phyloP scores from a whole-genome alignment of 23 tunicate species.

The Corella eumyota region DNA sequence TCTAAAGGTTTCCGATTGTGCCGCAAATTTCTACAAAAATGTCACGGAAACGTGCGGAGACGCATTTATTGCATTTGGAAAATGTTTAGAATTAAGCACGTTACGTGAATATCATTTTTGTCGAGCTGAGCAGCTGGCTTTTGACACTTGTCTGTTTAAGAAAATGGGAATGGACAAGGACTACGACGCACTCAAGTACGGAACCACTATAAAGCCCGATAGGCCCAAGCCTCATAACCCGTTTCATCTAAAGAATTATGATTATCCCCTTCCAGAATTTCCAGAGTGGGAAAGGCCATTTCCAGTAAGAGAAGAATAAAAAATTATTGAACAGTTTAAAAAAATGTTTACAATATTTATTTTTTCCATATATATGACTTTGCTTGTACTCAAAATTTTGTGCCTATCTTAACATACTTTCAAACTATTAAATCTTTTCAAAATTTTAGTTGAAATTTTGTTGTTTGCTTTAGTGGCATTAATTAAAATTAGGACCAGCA shows the following conservation, averaged over 20 bases:
- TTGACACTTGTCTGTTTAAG: conserved; percentile 67
- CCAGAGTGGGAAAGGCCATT: conserved; percentile 34
- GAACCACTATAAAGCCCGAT: conserved; percentile 59
- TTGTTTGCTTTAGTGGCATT: too few relatives aligned
- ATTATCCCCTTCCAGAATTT: conserved; percentile 11
- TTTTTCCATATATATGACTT: too few relatives aligned
- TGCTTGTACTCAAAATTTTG: too few relatives aligned
- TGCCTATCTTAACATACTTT: too few relatives aligned
- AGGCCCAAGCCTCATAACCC: conserved; percentile 66
- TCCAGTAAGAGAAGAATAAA: conserved; percentile 4
- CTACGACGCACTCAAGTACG: background rate
- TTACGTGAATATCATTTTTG: too few relatives aligned
- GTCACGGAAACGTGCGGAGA: conserved; percentile 53
- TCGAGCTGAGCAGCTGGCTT: conserved; percentile 45
- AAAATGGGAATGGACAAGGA: conserved; percentile 87
- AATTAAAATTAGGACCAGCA: too few relatives aligned
- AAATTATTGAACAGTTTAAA: too few relatives aligned
- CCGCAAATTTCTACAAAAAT: conserved; percentile 74
- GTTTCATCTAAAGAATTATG: conserved; percentile 13
- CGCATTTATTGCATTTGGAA: conserved; percentile 49
- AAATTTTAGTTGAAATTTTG: too few relatives aligned
- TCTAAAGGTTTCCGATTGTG: conserved; percentile 79
- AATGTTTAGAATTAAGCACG: conserved; percentile 94
- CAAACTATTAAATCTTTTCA: too few relatives aligned
- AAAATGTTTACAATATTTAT: too few relatives aligned